Base-by-base conservation (phyloP, 1,140 invertebrate genomes). In the Drosophila simulans region DNA sequence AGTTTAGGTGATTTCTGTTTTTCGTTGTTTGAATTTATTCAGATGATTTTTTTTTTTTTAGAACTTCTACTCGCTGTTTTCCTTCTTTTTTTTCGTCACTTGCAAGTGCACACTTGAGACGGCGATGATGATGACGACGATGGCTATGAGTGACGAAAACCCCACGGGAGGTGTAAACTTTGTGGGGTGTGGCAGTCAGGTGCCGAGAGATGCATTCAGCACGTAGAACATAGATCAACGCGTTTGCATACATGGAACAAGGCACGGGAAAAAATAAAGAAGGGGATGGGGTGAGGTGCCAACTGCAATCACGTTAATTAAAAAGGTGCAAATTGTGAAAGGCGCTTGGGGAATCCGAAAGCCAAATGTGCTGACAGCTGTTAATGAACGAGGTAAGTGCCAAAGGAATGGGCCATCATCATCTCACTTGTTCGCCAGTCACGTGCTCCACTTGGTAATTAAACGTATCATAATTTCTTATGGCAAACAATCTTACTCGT, bases 321-420 rank as follows among this genome's bases (percentile, higher is more conserved):
- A 91, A 91, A 91, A 91, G 90, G 90, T 91, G 90, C 90, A 91
- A 91, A 91, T 91, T 91, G 90, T 91, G 89, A 91, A 90, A 86
- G 46, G 84, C 69, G 77, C 59, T 59, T 43, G 72, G 69, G 77
- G 70, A 73, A 78, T 64, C 75, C 78, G 79, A 75, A 79, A 71
- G 83, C 83, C 78, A 72, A 90, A 91, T 84, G 82, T 80, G 89
- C 81, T 91, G 90, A 88, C 85, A 91, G 80, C 86, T 89, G 84
- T 83, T 91, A 91, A 91, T 91, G 90, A 91, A 91, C 84, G 85
- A 68, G 64, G 64, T 46, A 74, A 58, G 58, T 43, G 40, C 31
- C 25, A 43, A 34, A 52, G 64, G 65, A 66, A 69, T 43, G 66
- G 17, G 37, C 59, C 59, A 49, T 25, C 55, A 34, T 34, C 37